Conservation (phyloP, 2,113 vertebrate species). For the Chascanopsetta lugubris region DNA sequence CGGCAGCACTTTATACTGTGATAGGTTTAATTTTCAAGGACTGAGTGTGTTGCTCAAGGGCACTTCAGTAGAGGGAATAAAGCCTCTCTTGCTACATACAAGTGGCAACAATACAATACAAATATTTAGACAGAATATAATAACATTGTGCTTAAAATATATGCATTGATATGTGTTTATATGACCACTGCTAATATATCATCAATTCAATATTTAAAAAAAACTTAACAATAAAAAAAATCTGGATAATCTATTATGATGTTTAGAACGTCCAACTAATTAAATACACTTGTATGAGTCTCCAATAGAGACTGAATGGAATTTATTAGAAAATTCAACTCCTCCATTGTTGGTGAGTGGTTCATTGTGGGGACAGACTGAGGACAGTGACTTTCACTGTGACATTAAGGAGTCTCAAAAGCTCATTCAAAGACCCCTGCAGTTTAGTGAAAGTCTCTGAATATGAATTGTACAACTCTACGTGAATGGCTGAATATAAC, state of each 20-base stretch:
- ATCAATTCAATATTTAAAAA: too few species aligned
- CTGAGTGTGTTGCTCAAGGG: background rate
- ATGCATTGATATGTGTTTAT: too few species aligned
- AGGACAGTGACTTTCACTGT: background rate
- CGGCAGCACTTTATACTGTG: background rate
- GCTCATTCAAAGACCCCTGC: background rate
- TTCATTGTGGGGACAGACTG: background rate
- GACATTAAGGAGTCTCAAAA: background rate
- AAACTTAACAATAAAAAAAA: too few species aligned
- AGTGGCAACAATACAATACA: background rate
- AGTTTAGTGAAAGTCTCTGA: background rate
- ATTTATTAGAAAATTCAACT: background rate
- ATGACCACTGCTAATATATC: background rate
- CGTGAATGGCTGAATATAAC: background rate
- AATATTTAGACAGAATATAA: too few species aligned
- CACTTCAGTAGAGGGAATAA: slow-evolving; percentile 10
- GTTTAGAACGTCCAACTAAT: background rate
- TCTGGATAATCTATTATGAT: too few species aligned
- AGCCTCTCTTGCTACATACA: background rate
- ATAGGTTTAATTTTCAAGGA: background rate
- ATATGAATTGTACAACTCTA: background rate
- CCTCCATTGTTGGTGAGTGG: background rate
- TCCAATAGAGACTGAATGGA: background rate
- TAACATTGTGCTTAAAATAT: too few species aligned
- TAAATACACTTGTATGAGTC: background rate